These are phyloP conservation scores for Watsonalla binaria DNA, from an alignment of 2,888 invertebrate genomes.

Conservation along the genomic window DNA sequence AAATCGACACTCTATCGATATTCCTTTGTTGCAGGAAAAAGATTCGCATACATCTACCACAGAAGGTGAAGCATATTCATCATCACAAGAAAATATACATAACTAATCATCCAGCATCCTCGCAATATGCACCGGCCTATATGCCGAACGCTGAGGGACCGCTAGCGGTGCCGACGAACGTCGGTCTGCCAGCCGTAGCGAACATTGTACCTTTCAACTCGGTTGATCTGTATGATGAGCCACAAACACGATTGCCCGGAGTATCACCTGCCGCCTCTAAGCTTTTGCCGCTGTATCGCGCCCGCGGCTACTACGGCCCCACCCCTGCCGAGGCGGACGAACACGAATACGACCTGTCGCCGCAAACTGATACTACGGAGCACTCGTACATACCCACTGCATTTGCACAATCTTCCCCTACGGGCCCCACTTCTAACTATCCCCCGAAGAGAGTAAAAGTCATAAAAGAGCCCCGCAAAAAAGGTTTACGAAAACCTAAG, in stretches of 20 bases:
- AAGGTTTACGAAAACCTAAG: slow-evolving; percentile 51
- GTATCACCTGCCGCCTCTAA: slow-evolving; percentile 51
- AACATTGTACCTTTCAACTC: slow-evolving; percentile 53
- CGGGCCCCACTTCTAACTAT: slow-evolving; percentile 28
- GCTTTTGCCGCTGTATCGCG: slow-evolving; percentile 63
- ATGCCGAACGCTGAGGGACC: slow-evolving; percentile 64
- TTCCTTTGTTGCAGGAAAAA: slow-evolving; percentile 74
- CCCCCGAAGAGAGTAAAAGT: slow-evolving; percentile 60
- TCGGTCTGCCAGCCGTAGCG: slow-evolving; percentile 52
- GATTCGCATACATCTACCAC: slow-evolving; percentile 77
- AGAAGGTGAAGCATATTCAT: slow-evolving; percentile 76
- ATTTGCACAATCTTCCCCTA: slow-evolving; percentile 36
- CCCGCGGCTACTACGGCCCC: slow-evolving; percentile 71
- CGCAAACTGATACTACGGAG: slow-evolving; percentile 47
- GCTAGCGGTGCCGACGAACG: slow-evolving; percentile 55
- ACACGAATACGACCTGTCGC: slow-evolving; percentile 53
- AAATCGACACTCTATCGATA: slow-evolving; percentile 41
- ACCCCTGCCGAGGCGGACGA: slow-evolving; percentile 54
- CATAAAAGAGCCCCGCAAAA: slow-evolving; percentile 60
- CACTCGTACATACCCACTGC: slow-evolving; percentile 40
- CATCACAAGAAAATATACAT: slow-evolving; percentile 77
- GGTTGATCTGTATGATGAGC: slow-evolving; percentile 56
- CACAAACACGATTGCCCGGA: slow-evolving; percentile 37
- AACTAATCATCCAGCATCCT: slow-evolving; percentile 67
- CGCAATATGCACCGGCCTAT: slow-evolving; percentile 70